Conservation (phyloP, 2,888 invertebrate species). For the Unio delphinus region DNA sequence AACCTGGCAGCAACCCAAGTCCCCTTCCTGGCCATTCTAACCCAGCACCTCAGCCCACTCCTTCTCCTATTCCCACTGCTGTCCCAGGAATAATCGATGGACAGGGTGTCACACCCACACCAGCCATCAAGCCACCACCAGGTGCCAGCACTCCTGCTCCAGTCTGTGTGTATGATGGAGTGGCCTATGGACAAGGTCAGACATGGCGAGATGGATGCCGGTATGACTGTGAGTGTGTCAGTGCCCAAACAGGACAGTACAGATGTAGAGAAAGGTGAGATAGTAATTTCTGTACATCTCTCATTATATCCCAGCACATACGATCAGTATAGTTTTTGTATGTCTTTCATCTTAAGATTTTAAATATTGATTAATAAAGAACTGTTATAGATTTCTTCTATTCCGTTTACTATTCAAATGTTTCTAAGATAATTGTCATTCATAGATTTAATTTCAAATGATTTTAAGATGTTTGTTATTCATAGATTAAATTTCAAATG, state of each 20-base stretch:
- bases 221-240: constrained; percentile 49
- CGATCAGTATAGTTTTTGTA: too few species aligned
- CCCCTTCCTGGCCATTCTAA: neutral
- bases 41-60: constrained; percentile 15
- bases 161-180: constrained; percentile 53
- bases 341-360: too few species aligned
- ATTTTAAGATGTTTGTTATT: too few species aligned
- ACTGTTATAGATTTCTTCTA: too few species aligned
- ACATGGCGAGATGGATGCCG: constrained; percentile 55
- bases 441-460: too few species aligned
- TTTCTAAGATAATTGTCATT: too few species aligned
- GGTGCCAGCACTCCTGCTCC: constrained; percentile 28
- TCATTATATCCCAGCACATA: too few species aligned
- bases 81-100: constrained; percentile 41
- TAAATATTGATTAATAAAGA: too few species aligned
- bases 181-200: constrained; percentile 44
- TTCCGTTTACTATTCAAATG: too few species aligned
- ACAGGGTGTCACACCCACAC: constrained; percentile 45
- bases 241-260: constrained; percentile 45
- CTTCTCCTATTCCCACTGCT: constrained; percentile 35
- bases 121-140: constrained; percentile 9
- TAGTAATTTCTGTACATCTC: neutral
- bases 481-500: too few species aligned
- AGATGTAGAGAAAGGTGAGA: constrained; percentile 49
- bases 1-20: constrained; percentile 6